A percentile compares a stretch with the other conserved stretches of the same genome.
Evolutionary conservation across 2,888 invertebrate species (phyloP).

Genomic region (Mesochorus sp.): DNA sequence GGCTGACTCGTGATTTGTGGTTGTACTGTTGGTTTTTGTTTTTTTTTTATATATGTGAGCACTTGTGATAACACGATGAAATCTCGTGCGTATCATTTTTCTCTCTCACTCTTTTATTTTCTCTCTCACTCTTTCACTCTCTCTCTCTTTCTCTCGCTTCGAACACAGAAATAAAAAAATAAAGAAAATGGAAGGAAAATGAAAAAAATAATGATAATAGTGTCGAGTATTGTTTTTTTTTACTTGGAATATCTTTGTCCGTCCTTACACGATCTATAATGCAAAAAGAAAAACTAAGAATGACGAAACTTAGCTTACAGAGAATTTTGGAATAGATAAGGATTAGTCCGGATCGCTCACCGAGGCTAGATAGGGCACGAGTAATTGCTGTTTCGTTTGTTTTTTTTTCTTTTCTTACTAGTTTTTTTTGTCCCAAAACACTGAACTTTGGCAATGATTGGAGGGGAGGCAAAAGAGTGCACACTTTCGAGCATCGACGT

Average conservation of each 20-base stretch:
- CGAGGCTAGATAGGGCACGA: slow-evolving; percentile 63
- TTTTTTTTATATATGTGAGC: slow-evolving; percentile 62
- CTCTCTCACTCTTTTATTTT: slow-evolving; percentile 22
- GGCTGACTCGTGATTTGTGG: slow-evolving; percentile 58
- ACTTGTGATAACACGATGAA: slow-evolving; percentile 34
- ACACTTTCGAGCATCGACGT: slow-evolving; percentile 61
- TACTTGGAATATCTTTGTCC: slow-evolving; percentile 73
- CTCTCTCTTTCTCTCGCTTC: slow-evolving; percentile 30
- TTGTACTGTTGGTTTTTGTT: slow-evolving; percentile 68
- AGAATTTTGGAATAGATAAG: slow-evolving; percentile 76
- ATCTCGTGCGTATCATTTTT: slow-evolving; percentile 6
- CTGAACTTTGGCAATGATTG: slow-evolving; percentile 39
- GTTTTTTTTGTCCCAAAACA: slow-evolving; percentile 7
- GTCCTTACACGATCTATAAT: slow-evolving; percentile 71
- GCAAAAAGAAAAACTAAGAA: slow-evolving; percentile 66
- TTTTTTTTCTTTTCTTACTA: not conserved
- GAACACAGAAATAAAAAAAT: slow-evolving; percentile 54
- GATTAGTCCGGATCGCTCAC: slow-evolving; percentile 64
- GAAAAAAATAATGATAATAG: slow-evolving; percentile 59
- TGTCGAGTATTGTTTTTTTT: slow-evolving; percentile 69
- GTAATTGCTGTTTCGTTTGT: slow-evolving; percentile 33
- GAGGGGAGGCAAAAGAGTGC: slow-evolving; percentile 29
- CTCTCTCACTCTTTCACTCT: slow-evolving; percentile 29
- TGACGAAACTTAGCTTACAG: slow-evolving; percentile 74
- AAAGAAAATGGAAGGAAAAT: slow-evolving; percentile 63